Base-by-base conservation (phyloP, 2,113 vertebrate species). In the Dermatemys mawii region DNA sequence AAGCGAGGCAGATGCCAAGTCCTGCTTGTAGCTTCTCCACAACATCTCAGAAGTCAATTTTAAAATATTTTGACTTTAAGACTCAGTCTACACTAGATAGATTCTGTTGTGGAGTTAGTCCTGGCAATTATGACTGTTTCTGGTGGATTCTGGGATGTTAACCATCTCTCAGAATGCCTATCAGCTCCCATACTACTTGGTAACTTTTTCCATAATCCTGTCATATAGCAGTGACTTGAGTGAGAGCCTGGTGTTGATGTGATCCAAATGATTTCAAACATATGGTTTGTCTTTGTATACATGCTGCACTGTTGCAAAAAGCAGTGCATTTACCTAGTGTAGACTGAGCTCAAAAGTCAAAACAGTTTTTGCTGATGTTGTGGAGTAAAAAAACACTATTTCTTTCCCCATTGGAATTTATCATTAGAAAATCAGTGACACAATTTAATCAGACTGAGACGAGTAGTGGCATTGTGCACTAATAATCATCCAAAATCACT, bases 1-100 rank as follows among this genome's bases (percentile, higher is more conserved):
- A 84, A 38, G 57, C 29, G 75, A 84, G 19, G 11, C 63, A 11
- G 22, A 26, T 88, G 5, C 49, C 1, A 7, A 84, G 41, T 89
- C 54, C 16, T 38, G 57, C 81, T 84, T 44, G n/a, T 87, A 44
- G 26, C 67, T 93, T 29, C 51, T 89, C 79, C 93, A 38, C 38
- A 90, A 54, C 5, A 38, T 76, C 24, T 46, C 24, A 78, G 24
- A 60, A 87, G 63, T 4, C 73, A 57, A 44, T 16, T 46, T 8
- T 10, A 41, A 86, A 88, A 32, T 5, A 1, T 3, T 83, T 78
- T 16, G 53, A 21, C 9, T 54, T 26, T 76, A 44, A 76, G 13
- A 26, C 12, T 76, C 16, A 87, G 2, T 87, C 32, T 87, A 22
- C 85, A 29, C 13, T 48, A 11, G 46, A 76, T 17, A 81, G 82